phyloP scores from a whole-genome alignment of 1,140 invertebrate species.

The Caerostris darwini region DNA sequence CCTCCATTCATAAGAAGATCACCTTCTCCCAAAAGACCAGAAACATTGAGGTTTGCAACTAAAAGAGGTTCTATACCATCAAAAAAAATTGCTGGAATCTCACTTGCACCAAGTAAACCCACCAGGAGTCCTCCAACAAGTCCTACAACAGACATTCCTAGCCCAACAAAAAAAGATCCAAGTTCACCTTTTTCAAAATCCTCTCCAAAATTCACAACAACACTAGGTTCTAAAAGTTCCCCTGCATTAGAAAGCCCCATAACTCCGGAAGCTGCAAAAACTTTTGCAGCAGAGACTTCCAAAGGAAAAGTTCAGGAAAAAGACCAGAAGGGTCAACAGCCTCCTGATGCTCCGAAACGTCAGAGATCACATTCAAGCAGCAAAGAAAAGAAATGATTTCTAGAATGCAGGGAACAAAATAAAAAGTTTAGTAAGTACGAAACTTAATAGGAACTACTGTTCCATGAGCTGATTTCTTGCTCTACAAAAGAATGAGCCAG shows the following conservation, averaged over 20 bases:
- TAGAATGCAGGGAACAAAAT: background rate
- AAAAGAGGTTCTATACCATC: conserved; percentile 39
- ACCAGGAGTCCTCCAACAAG: background rate
- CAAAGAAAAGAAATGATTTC: conserved; percentile 58
- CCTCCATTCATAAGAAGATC: conserved; percentile 52
- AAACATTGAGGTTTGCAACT: conserved; percentile 28
- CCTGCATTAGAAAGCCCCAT: conserved; percentile 7
- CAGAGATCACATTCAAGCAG: conserved; percentile 3
- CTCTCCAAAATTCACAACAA: background rate
- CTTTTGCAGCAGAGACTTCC: background rate
- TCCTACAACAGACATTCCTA: conserved; percentile 61
- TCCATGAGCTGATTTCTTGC: background rate
- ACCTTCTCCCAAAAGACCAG: conserved; percentile 33
- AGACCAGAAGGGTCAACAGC: conserved; percentile 8
- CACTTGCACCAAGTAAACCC: conserved; percentile 16
- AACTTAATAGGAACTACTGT: background rate
- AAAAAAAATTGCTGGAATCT: conserved; percentile 67
- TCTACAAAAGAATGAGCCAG: background rate
- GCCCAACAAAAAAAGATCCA: background rate
- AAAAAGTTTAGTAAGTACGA: background rate
- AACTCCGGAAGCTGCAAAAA: background rate
- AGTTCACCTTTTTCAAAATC: conserved; percentile 32
- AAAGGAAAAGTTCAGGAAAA: background rate
- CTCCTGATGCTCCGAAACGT: conserved; percentile 47
- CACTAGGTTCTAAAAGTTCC: background rate